These are phyloP conservation scores for Pachyseris speciosa DNA, from an alignment of 64 coral and sea anemone genomes.

Conservation along the genomic window DNA sequence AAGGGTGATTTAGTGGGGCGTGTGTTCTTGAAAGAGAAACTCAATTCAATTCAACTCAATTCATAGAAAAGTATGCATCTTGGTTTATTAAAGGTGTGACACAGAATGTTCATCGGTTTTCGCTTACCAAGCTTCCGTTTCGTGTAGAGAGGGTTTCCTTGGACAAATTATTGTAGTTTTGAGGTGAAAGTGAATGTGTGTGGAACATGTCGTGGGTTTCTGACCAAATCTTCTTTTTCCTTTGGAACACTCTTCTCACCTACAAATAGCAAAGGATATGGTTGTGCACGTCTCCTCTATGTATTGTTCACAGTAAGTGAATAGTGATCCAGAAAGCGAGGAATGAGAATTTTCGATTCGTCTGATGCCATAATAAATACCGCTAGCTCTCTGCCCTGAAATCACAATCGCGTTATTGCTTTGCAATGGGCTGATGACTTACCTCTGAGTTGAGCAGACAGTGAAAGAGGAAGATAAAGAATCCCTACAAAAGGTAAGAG, in stretches of 20 bases:
- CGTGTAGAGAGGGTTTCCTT: slow-evolving; percentile 54
- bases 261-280: background rate
- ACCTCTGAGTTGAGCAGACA: slow-evolving; percentile 85
- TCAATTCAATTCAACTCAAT: too few species aligned
- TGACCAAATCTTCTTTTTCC: slow-evolving; percentile 86
- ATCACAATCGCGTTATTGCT: too few species aligned
- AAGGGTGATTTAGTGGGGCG: too few species aligned
- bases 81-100: too few species aligned
- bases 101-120: background rate
- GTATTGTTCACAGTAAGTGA: too few species aligned
- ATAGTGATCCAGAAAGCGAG: too few species aligned
- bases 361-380: too few species aligned
- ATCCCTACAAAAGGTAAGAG: slow-evolving; percentile 67
- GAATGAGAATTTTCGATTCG: too few species aligned
- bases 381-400: too few species aligned
- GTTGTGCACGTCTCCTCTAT: too few species aligned
- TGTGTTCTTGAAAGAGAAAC: too few species aligned
- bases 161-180: slow-evolving; percentile 33
- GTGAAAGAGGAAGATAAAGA: slow-evolving; percentile 89
- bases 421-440: background rate
- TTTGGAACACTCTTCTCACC: slow-evolving; percentile 78
- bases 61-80: too few species aligned
- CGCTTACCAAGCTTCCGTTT: slow-evolving; percentile 8
- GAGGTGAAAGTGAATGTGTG: slow-evolving; percentile 45
- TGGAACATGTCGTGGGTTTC: slow-evolving; percentile 75